A percentile compares a stretch with the other conserved stretches of the same genome.
These are phyloP conservation scores for Clanis bilineata DNA, from an alignment of 2,888 invertebrate species.

Conservation along the genomic window DNA sequence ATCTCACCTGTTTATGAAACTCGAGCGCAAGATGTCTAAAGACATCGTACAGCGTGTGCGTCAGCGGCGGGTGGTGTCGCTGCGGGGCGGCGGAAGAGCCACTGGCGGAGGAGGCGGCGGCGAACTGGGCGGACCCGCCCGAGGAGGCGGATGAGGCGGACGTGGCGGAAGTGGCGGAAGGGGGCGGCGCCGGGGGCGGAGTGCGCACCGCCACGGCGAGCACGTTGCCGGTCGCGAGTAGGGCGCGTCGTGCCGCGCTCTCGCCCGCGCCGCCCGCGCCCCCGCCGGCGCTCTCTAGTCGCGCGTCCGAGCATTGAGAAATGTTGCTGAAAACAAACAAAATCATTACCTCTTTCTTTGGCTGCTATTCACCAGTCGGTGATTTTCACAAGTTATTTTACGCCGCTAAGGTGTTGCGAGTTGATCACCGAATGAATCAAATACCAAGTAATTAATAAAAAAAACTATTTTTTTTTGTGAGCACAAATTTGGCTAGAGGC, in stretches of 20 bases:
- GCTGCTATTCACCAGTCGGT: too few relatives aligned
- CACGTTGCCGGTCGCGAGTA: slow-evolving; percentile 85
- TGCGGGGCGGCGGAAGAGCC: slow-evolving; percentile 29
- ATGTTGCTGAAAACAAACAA: slow-evolving; percentile 47
- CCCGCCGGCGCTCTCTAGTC: slow-evolving; percentile 91
- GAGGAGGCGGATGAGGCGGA: slow-evolving; percentile 39
- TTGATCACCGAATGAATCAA: too few relatives aligned
- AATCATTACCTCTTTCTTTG: background rate
- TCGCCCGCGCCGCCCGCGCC: slow-evolving; percentile 91
- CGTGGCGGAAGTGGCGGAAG: slow-evolving; percentile 26
- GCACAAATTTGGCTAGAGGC: too few relatives aligned
- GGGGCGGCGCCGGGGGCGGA: slow-evolving; percentile 34
- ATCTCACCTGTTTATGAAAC: slow-evolving; percentile 70
- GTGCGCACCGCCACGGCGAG: slow-evolving; percentile 66
- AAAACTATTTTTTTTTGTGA: too few relatives aligned
- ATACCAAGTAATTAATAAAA: too few relatives aligned
- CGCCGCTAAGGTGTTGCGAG: too few relatives aligned
- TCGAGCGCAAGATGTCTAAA: slow-evolving; percentile 77
- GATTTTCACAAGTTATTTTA: too few relatives aligned
- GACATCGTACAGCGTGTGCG: slow-evolving; percentile 68
- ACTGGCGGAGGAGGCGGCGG: slow-evolving; percentile 22
- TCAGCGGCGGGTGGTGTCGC: slow-evolving; percentile 59
- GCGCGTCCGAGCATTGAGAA: slow-evolving; percentile 72
- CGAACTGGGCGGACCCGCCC: slow-evolving; percentile 37
- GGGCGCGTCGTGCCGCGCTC: slow-evolving; percentile 86